Evolutionary conservation across 2,113 vertebrate genomes (phyloP).

Genomic region (Gorsachius goisagi): DNA sequence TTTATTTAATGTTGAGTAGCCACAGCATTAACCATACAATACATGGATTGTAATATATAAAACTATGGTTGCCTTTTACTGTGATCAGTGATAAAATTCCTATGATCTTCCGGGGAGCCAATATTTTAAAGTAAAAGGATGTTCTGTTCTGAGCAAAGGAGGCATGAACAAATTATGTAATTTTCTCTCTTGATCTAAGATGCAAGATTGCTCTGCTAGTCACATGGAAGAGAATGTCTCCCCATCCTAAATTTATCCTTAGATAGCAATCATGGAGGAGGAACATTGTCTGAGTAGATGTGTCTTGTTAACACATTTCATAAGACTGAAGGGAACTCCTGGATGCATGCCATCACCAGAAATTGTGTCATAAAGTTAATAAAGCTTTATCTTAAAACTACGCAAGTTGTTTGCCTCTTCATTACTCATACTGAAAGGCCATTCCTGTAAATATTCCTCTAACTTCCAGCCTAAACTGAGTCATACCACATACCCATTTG

Average conservation of each 20-base stretch:
- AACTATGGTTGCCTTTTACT: background rate
- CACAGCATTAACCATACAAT: background rate
- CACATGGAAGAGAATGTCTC: background rate
- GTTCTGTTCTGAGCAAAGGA: background rate
- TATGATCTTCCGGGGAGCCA: background rate
- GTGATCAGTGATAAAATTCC: background rate
- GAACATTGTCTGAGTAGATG: constrained; percentile 1
- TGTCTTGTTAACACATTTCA: constrained; percentile 17
- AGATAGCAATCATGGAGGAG: background rate
- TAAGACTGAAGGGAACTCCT: constrained; percentile 38
- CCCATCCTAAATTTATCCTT: constrained; percentile 15
- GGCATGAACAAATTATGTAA: background rate
- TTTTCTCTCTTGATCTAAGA: background rate
- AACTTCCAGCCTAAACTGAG: constrained; percentile 14
- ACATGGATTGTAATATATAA: background rate
- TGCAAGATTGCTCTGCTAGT: background rate
- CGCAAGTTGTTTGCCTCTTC: background rate
- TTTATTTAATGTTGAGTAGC: background rate
- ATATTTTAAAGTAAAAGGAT: background rate
- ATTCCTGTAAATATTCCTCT: constrained; percentile 37
- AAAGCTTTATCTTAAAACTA: constrained; percentile 5
- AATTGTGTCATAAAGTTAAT: constrained; percentile 26
- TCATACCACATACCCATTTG: background rate
- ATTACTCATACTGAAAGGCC: constrained; percentile 25
- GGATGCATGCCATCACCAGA: background rate